These are phyloP conservation scores for Ferdinandea cuprea DNA, from an alignment of 2,888 invertebrate genomes.

Conservation along the genomic window DNA sequence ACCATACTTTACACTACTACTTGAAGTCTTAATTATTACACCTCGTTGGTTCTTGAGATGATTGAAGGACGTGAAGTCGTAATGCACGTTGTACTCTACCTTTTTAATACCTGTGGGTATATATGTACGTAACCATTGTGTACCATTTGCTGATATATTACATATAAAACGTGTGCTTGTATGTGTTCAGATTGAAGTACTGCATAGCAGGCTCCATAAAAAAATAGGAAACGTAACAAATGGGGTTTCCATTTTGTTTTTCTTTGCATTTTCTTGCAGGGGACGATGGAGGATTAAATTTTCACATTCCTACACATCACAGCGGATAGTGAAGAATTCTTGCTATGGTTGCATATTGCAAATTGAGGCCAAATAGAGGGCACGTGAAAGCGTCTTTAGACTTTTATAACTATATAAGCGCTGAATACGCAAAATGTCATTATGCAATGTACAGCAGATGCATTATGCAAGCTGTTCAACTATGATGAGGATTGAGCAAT, in stretches of 20 bases:
- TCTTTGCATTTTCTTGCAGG: slow-evolving; percentile 21
- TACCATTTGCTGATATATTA: not conserved
- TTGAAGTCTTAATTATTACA: slow-evolving; percentile 64
- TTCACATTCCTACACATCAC: slow-evolving; percentile 12
- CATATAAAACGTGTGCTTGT: not conserved
- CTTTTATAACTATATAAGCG: slow-evolving; percentile 30
- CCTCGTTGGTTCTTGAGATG: slow-evolving; percentile 52
- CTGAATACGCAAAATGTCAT: slow-evolving; percentile 40
- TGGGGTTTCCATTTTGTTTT: slow-evolving; percentile 20
- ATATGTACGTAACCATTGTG: not conserved
- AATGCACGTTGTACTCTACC: slow-evolving; percentile 6
- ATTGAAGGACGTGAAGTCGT: slow-evolving; percentile 46
- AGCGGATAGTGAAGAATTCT: not conserved
- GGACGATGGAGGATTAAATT: slow-evolving; percentile 40
- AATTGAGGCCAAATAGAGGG: slow-evolving; percentile 53
- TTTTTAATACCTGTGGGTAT: slow-evolving; percentile 17
- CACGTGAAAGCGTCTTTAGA: slow-evolving; percentile 16
- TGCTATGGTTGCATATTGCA: slow-evolving; percentile 40
- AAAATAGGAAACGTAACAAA: slow-evolving; percentile 11
- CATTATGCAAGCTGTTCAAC: slow-evolving; percentile 16
- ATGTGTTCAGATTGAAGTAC: slow-evolving; percentile 13
- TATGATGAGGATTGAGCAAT: slow-evolving; percentile 47
- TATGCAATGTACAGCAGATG: slow-evolving; percentile 1
- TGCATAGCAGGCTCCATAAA: slow-evolving; percentile 10
- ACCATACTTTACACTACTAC: slow-evolving; percentile 6